Base-by-base conservation (phyloP, 2,888 invertebrate genomes). In the Phengaris arion region DNA sequence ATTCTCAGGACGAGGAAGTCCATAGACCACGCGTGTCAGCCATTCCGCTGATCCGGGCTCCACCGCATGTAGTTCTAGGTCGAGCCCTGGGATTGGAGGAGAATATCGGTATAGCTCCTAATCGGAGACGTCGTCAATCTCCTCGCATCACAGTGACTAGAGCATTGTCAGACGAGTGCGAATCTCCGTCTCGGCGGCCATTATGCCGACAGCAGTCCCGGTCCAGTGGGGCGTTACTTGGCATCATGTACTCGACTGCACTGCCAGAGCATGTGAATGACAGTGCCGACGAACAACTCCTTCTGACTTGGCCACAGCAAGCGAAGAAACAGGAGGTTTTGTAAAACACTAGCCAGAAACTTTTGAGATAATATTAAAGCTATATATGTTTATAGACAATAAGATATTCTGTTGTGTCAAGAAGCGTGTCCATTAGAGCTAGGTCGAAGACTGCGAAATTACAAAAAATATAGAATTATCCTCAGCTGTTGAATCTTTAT, bases 101-200 rank as follows among this genome's bases (percentile, higher is more conserved):
- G 81, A 83, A 87, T 80, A 80, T 85, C 6, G 80, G 81, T 1
- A 84, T 90, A 59, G 91, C 72, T 2, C 35, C 72, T 2, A 72
- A 92, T 75, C 85, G 91, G 35, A 85, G 91, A 76, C 86, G 92
- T 6, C 89, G 93, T 48, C 93, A 94, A 77, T 96, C 96, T 8
- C 96, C 96, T 0, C 94, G 95, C 75, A 96, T 96, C 76, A 94
- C 96, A 9, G 96, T 96, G 79, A 96, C 96, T 0, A 90, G 96
- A 74, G 96, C 96, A 3, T 95, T 95, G 92, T 96, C 96, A 22
- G 96, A 96, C 82, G 96, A 96, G 83, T 95, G 95, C 82, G 96
- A 96, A 78, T 94, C 94, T 0, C 94, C 93, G 46, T 94, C 95
- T 48, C 88, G 92, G 12, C 89, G 92, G 0, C 91, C 92, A 22